Base-by-base conservation (phyloP, 2,113 vertebrate genomes). In the Struthio camelus region DNA sequence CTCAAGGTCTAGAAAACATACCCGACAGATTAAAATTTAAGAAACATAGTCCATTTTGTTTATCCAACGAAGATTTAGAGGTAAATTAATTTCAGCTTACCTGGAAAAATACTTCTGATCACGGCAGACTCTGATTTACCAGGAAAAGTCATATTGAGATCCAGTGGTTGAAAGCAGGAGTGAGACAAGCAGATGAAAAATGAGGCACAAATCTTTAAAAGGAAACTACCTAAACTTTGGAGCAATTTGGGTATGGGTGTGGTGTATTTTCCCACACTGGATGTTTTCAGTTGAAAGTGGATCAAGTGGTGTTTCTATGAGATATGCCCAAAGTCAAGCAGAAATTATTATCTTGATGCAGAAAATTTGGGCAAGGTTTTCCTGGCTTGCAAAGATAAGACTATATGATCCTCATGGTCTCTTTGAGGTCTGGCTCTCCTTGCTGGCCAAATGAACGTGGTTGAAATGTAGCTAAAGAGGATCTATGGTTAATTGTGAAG, bases 11-110 rank as follows among this genome's bases (percentile, higher is more conserved):
- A 25, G 77, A 85, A 97, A 92, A 44, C 17, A 44, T 69, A 78
- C 46, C 25, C 56, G 65, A 64, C 23, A 48, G 22, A 51, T 64
- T 67, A 64, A 80, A 30, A 78, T 87, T 93, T 80, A 70, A 78
- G 40, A 22, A 90, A 69, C 11, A 14, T 17, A 32, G 4, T 34
- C 54, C 64, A 34, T 84, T 90, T 95, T 76, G 80, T 92, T 90
- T 86, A 76, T 48, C 42, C 51, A 87, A 75, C n/a, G 42, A 80
- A 88, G 71, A 93, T 76, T 86, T 93, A 78, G 28, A 93, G 80
- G 17, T 40, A 1, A 91, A 44, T 80, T 87, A 87, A 62, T 87
- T 89, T 40, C 40, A 90, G 56, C 44, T 86, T 92, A 71, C 14
- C 59, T 76, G 51, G 64, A 90, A 88, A 94, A 92, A 51, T 75